phyloP scores from a whole-genome alignment of 2,113 vertebrate species.

The Alethe diademata region DNA sequence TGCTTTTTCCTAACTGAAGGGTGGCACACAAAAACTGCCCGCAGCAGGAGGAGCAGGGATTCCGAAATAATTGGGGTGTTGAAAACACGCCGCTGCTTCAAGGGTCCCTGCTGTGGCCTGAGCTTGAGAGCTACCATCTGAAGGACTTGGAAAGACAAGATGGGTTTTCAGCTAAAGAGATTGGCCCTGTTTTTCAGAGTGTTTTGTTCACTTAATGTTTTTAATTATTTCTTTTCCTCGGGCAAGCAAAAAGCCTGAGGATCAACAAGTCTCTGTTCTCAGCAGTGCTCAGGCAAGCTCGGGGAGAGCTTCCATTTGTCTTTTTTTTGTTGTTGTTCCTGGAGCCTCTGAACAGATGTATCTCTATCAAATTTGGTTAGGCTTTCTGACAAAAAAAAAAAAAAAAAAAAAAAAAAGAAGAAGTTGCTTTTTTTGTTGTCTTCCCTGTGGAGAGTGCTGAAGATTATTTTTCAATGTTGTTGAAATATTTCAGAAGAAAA shows the following conservation, averaged over 20 bases:
- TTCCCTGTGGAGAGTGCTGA: neutral
- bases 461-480: conserved; percentile 9
- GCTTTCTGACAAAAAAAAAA: neutral
- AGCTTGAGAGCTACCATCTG: neutral
- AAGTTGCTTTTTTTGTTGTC: neutral
- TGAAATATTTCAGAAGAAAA: conserved; percentile 14
- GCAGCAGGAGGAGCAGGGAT: neutral
- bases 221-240: conserved; percentile 65
- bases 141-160: neutral
- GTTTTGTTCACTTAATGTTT: conserved; percentile 56
- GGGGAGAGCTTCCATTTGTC: conserved; percentile 36
- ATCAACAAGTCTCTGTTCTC: conserved; percentile 67
- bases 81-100: neutral
- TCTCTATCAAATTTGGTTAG: conserved; percentile 41
- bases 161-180: neutral
- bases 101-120: neutral
- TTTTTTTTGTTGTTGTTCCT: neutral
- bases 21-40: neutral
- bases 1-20: neutral
- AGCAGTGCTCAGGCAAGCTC: conserved; percentile 20
- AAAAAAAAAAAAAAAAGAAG: neutral
- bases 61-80: neutral
- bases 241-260: conserved; percentile 52
- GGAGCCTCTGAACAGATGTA: conserved; percentile 15
- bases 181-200: neutral